Base-by-base conservation (phyloP, 1,140 invertebrate genomes). In the Aphaenogaster ashmeadi region DNA sequence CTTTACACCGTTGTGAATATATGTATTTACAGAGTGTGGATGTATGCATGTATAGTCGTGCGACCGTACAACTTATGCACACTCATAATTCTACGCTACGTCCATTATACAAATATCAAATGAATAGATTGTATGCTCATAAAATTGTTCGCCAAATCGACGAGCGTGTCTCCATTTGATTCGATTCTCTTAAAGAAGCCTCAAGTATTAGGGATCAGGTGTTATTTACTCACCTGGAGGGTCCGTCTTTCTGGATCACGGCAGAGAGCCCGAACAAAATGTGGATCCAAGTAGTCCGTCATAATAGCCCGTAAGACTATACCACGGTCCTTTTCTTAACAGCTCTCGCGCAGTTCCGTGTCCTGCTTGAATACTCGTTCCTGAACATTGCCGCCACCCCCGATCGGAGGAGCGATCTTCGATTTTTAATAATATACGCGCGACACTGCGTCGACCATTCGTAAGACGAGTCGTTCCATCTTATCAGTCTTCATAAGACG, bases 181-280 rank as follows among this genome's bases (percentile, higher is more conserved):
- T n/a, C 6, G 27, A 74, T 60, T 15, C 13, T 7, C 36, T 44
- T 3, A 15, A 69, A 44, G 9, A 69, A 54, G 33, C 0, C 8
- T 67, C 36, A 21, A 66, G 27, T 33, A 27, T 50, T 36, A 67
- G n/a, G 8, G 8, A 33, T 33, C 41, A n/a, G 41, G 15, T 1
- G 13, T 38, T 47, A 33, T 75, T 27, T 86, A 87, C 93, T 95
- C 90, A 96, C 96, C 94, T 96, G 96, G 91, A 97, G 95, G 75
- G 96, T 96, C 64, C 97, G 95, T 91, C 96, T 95, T 88, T 96
- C 96, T 69, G 97, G 97, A 92, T 97, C 96, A 83, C 96, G 96
- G 91, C 96, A 96, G 38, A 97, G 95, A 84, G 97, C 96, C 88
- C 96, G 95, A 67, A 97, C 94, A 91, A 97, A 97, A 94, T 97